Base-by-base conservation (phyloP, 1,140 invertebrate species). In the Papilio helenus region DNA sequence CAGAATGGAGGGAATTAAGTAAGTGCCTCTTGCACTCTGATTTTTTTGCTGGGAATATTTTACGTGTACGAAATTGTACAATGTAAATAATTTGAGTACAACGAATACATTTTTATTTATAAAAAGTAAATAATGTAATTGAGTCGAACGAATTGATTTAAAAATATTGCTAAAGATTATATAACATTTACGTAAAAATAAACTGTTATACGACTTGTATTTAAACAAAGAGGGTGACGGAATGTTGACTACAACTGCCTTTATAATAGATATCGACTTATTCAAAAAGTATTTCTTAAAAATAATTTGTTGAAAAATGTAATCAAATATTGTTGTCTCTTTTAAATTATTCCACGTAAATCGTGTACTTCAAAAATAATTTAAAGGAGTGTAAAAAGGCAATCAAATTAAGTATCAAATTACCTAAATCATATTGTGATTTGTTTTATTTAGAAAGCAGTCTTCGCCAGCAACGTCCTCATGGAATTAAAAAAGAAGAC, bases 1-100 rank as follows among this genome's bases (percentile, higher is more conserved):
- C 26, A 29, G 61, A 68, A 68, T 29, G 61, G 61, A 29, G 61
- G 61, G 61, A 16, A 68, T 68, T 68, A 68, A 68, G 61, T 68
- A 68, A 68, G 61, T 68, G 61, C 26, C 61, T 68, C 61, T 68
- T 68, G 26, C 23, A 68, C 61, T 68, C 61, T 68, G 61, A 68
- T 68, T 68, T 68, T 29, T 55, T 55, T 46, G 61, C 61, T 68
- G 26, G 61, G 12, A 68, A 68, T 14, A 34, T 68, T 68, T 34
- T 34, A 68, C 23, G 61, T 34, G 1, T 29, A 68, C 23, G 3
- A 29, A 68, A 16, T 39, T 12, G 26, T 29, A 68, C 61, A 68
- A 68, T 68, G 26, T 34, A 12, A 68, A 26, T 65, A 65, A 65
- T 14, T 61, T 61, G 7, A 65, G 61, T 29, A 55, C 51, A n/a